Evolutionary conservation across 2,888 invertebrate genomes (phyloP), one percentile per base, ranked within the genome.

Genomic region (Linyphia triangularis): DNA sequence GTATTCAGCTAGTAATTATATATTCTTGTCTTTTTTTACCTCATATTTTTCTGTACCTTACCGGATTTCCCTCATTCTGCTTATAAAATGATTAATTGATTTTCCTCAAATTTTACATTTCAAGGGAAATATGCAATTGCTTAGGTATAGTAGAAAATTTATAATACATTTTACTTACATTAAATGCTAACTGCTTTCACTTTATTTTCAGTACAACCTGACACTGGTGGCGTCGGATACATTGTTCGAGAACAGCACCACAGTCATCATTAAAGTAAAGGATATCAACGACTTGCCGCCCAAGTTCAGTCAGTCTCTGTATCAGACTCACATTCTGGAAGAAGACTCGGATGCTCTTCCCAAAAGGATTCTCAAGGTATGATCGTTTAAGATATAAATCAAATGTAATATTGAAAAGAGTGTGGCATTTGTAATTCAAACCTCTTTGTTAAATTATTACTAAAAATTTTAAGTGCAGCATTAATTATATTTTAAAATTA

Each of bases 261-360:
- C 67, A 4, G 88, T 94, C 28, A 93, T 92, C 4, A 92, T 95
- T 37, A 93, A 92, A 16, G 95, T 97, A 77, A 96, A 96, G 91
- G 99, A 99, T 92, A 96, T 98, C 91, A 99, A 99, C 92, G 99
- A 99, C 92, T 98, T 99, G 92, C 96, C 97, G 0, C 99, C 99
- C 0, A 96, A 95, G 92, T 94, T 97, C 89, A 37, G 73, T 2
- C 82, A 88, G 24, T 88, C 86, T 59, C 63, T 84, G 1, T 89
- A 89, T 22, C 85, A 89, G 22, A 88, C 89, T 2, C 78, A 86
- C 40, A 89, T 89, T 28, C 70, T 83, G 24, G 89, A 89, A 82
- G 89, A 89, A 78, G 86, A 86, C 22, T 89, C 89, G 1, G 84
- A 89, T 78, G 89, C 78, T 10, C 59, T 89, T n/a, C 96, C 96